Conservation (phyloP, 2,888 invertebrate species). For the Phalera bucephala region DNA sequence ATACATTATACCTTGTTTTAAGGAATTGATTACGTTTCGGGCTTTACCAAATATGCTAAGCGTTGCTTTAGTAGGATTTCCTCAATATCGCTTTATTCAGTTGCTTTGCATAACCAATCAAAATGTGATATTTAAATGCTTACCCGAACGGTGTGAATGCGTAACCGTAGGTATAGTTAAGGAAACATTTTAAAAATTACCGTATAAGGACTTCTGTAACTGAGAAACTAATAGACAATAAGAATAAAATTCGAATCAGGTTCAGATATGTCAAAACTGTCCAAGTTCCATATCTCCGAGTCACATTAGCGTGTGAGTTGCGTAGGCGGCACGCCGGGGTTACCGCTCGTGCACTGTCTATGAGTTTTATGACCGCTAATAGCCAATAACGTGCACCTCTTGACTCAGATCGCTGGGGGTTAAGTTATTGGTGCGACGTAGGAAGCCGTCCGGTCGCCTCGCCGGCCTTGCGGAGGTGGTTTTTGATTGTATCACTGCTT, state of each 20-base stretch:
- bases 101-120: too few species aligned
- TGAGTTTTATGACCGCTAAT: slow-evolving; percentile 60
- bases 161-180: too few species aligned
- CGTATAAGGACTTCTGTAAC: too few species aligned
- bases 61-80: too few species aligned
- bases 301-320: slow-evolving; percentile 33
- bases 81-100: too few species aligned
- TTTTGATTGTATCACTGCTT: slow-evolving; percentile 6
- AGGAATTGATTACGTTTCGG: too few species aligned
- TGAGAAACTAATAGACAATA: too few species aligned
- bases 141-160: too few species aligned
- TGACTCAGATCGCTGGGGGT: slow-evolving; percentile 49
- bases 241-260: background rate
- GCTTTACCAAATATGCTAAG: too few species aligned
- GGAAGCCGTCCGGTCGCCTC: slow-evolving; percentile 12
- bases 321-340: slow-evolving; percentile 41
- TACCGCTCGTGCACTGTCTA: slow-evolving; percentile 42
- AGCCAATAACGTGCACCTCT: slow-evolving; percentile 57
- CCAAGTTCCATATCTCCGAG: slow-evolving; percentile 8
- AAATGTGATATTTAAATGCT: too few species aligned
- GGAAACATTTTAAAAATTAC: too few species aligned
- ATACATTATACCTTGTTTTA: too few species aligned
- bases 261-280: background rate
- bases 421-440: slow-evolving; percentile 47
- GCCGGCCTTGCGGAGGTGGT: slow-evolving; percentile 19